A percentile compares a stretch with the other conserved stretches of the same genome.
Conservation (phyloP, 2,888 invertebrate species). For the Taenaris catops region DNA sequence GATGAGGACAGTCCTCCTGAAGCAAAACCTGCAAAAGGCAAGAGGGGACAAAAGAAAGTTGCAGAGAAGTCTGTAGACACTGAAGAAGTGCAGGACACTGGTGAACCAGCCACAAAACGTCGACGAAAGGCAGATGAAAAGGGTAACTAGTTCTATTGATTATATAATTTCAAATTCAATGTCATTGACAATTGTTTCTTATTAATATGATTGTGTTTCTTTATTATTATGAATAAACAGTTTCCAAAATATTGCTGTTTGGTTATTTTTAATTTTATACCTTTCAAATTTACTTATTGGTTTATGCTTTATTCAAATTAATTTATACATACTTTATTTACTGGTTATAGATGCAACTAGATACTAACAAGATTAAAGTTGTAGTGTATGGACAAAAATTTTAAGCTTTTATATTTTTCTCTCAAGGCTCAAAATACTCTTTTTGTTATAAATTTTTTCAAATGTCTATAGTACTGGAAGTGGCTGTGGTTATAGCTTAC, state of each 20-base stretch:
- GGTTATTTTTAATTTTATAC: conserved; percentile 43
- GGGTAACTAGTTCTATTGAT: conserved; percentile 65
- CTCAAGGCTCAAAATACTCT: no score
- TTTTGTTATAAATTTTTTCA: no score
- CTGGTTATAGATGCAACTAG: neutral
- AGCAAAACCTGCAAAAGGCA: conserved; percentile 51
- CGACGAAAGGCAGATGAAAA: conserved; percentile 64
- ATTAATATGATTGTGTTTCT: conserved; percentile 55
- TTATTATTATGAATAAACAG: conserved; percentile 61
- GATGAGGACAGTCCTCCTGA: conserved; percentile 42
- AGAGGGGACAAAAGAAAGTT: conserved; percentile 52
- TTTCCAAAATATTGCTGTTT: conserved; percentile 53
- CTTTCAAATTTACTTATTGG: conserved; percentile 10
- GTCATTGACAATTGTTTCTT: conserved; percentile 47
- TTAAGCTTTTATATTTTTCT: no score
- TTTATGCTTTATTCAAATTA: neutral
- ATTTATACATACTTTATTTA: neutral
- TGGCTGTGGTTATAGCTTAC: no score
- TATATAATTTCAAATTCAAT: conserved; percentile 26
- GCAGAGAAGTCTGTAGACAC: conserved; percentile 35
- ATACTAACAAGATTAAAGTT: conserved; percentile 7
- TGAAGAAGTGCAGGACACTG: conserved; percentile 45
- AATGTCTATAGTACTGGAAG: no score
- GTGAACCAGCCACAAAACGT: conserved; percentile 52
- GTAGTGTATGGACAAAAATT: no score